Evolutionary conservation across 2,113 vertebrate species (phyloP).

Genomic region (Colaptes auratus): DNA sequence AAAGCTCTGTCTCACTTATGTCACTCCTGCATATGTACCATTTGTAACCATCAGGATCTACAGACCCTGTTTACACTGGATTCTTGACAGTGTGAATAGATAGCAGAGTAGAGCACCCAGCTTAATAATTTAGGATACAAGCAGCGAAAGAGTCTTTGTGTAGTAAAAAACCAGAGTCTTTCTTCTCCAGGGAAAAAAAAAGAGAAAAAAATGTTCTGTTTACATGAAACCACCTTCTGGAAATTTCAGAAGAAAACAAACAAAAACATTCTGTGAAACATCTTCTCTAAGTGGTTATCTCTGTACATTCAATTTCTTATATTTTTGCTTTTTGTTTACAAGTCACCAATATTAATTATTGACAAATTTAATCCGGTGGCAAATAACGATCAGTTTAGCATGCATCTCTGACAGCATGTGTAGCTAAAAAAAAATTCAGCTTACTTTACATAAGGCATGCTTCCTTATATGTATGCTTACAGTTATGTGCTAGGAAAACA

Average conservation of each 20-base stretch:
- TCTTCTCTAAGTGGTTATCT: not conserved
- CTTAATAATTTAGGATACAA: not conserved
- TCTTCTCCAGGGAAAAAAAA: not conserved
- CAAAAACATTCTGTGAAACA: not conserved
- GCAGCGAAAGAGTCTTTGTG: constrained; percentile 5
- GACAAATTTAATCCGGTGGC: not conserved
- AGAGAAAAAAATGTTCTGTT: not conserved
- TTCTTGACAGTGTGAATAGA: constrained; percentile 1
- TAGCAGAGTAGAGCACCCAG: not conserved
- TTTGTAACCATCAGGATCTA: not conserved
- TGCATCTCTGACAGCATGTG: not conserved
- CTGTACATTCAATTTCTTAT: not conserved
- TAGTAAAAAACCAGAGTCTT: not conserved
- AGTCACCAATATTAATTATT: not conserved
- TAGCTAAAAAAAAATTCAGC: not conserved
- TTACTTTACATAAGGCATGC: not conserved
- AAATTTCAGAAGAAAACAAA: not conserved
- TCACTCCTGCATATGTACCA: accelerated
- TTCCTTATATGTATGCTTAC: not conserved
- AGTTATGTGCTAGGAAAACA: not conserved
- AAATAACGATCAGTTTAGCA: not conserved
- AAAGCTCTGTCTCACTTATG: not conserved
- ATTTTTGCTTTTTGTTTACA: not conserved
- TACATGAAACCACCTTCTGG: not conserved
- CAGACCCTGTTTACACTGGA: not conserved